phyloP scores from a whole-genome alignment of 2,113 vertebrate species.

The Siniperca knerii region DNA sequence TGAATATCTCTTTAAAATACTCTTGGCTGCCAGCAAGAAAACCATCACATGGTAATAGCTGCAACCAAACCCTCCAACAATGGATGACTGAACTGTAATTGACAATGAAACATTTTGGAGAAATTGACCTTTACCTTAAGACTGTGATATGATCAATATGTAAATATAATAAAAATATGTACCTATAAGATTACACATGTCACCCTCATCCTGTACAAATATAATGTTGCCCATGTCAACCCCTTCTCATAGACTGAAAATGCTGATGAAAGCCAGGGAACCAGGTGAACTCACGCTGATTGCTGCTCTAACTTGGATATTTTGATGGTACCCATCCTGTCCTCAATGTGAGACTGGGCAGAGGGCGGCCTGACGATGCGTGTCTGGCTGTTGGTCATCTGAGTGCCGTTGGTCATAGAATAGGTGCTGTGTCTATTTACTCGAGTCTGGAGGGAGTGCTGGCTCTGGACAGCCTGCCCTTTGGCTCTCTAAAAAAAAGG shows the following conservation, averaged over 20 bases:
- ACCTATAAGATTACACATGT: neutral
- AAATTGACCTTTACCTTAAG: neutral
- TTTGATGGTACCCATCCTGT: conserved; percentile 57
- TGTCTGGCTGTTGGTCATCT: conserved; percentile 58
- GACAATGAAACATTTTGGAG: too few species aligned
- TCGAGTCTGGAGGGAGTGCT: conserved; percentile 69
- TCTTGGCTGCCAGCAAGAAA: neutral
- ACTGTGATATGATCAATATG: neutral
- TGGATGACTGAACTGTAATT: too few species aligned
- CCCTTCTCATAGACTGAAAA: neutral
- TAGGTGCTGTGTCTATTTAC: conserved; percentile 76
- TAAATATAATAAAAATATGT: neutral
- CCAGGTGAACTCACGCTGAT: conserved; percentile 60
- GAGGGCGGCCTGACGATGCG: neutral
- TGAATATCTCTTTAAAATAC: neutral
- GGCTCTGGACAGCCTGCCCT: conserved; percentile 59
- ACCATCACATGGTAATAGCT: too few species aligned
- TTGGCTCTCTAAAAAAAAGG: conserved; percentile 51
- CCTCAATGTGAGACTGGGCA: conserved; percentile 38
- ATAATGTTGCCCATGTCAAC: neutral
- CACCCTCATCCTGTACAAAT: neutral
- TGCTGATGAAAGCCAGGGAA: neutral
- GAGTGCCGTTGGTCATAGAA: conserved; percentile 38
- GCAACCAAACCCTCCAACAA: neutral
- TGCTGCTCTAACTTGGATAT: conserved; percentile 28